Evolutionary conservation across 1,140 invertebrate genomes (phyloP), one percentile per base, ranked within the genome.

Genomic region (Sogatella furcifera): DNA sequence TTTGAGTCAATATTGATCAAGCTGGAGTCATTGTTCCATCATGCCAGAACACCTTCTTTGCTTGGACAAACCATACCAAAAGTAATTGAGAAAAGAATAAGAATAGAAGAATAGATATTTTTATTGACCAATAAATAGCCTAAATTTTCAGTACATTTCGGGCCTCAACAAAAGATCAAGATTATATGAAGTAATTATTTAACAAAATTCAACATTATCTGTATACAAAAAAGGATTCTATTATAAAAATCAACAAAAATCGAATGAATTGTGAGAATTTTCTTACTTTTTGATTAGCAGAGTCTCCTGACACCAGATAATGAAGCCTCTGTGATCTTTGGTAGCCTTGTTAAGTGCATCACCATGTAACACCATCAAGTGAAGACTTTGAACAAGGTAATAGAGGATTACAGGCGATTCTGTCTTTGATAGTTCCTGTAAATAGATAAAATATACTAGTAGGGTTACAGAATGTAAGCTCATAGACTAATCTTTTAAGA

Each of bases 291-390:
- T 91, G 63, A 99, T 94, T 0, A 98, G 76, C 17, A 96, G 76
- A 77, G 96, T 97, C 76, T 97, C 93, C 73, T 99, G 94, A 65
- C 90, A 94, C 91, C 95, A 98, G 60, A 97, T 93, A 57, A 99
- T 86, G 77, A 98, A 98, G 52, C 93, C 93, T 66, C 90, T 81
- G 70, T 97, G 88, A 69, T 98, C 92, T 67, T 87, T 85, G 0
- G 90, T 82, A 0, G 92, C 90, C 66, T 87, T 89, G 24, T 84
- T 87, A 49, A 98, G 79, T 8, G 92, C 91, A 74, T 98, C 95
- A 4, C 92, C 93, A 71, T 98, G 91, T 1, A 99, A 77, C 58
- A 92, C 89, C 67, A 98, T 79, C 44, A 95, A 84, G 72, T 96
- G 92, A 1, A 99, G 76, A 68, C 92, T 96, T 68, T 91, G 87